Evolutionary conservation across 30 jellyfish, hydroid and myxozoan species (phyloP), one percentile per base, ranked within the genome.

Genomic region (Clytia hemisphaerica): DNA sequence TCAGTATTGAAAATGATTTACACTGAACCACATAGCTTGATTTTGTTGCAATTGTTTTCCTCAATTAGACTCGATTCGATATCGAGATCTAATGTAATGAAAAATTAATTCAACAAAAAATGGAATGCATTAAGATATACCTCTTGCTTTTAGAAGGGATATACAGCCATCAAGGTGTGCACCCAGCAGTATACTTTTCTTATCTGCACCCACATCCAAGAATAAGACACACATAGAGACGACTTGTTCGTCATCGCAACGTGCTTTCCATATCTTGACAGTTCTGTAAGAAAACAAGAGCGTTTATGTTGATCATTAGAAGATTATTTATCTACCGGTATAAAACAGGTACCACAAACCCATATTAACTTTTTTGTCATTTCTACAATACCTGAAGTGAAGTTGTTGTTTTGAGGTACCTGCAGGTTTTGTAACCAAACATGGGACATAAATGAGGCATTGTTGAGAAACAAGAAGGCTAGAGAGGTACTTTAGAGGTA

Each of bases 161-260:
- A 85, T 85, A 19, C 46, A 24, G 4, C 95, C 95, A 72, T 75
- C 72, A 21, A 36, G 31, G 33, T 75, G 93, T 9, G 94, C 90
- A 10, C 80, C 93, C 64, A 85, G 34, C 51, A 85, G 58, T 71
- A 84, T 31, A 15, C 85, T 32, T 10, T 72, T 61, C 2, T 29
- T 38, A 37, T 75, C 42, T 0, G 49, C 15, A 4, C 58, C 21
- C 14, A 68, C 16, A n/a, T 75, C 65, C 45, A 78, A 61, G 9
- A 31, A 59, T 34, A 84, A 22, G 3, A 48, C 28, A 49, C 70
- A 79, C 40, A 84, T 31, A 28, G 82, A 68, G 62, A 72, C 38
- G 0, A 75, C 67, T 75, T 54, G 64, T 49, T 70, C 83, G 25
- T 84, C 93, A 1, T 24, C 25, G 10, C 57, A 55, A 9, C 10